Conservation (phyloP, 2,797 vertebrate genomes). For the Rhabdomys pumilio region DNA sequence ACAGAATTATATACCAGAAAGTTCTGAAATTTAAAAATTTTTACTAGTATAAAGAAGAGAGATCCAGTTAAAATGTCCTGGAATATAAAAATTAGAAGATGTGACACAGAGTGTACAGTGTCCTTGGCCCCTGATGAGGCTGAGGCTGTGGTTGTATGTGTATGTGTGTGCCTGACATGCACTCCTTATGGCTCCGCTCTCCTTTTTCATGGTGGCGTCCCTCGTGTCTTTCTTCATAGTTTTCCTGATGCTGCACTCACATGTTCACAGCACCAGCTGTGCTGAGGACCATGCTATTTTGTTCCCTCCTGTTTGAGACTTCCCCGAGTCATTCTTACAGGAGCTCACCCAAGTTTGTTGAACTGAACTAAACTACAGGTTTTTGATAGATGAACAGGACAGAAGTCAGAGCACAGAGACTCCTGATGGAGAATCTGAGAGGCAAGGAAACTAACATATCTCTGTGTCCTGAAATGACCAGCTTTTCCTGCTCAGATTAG, state of each 20-base stretch:
- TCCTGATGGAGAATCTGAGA: constrained; percentile 42
- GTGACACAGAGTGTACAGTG: background rate
- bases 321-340: constrained; percentile 55
- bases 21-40: constrained; percentile 6
- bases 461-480: constrained; percentile 59
- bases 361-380: constrained; percentile 61
- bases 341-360: constrained; percentile 56
- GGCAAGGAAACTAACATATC: background rate
- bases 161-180: background rate
- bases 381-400: constrained; percentile 46
- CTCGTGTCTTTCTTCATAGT: background rate
- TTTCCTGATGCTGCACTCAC: background rate
- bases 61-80: constrained; percentile 50
- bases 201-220: background rate
- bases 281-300: constrained; percentile 35
- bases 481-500: constrained; percentile 27
- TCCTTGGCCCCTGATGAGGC: background rate
- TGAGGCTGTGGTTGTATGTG: background rate
- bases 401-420: constrained; percentile 35
- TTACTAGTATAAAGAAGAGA: background rate
- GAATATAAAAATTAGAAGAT: constrained; percentile 24
- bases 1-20: constrained; percentile 5
- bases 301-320: constrained; percentile 15
- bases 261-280: background rate
- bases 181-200: background rate